phyloP scores from a whole-genome alignment of 2,888 invertebrate genomes.

The Lepidonotus clava region DNA sequence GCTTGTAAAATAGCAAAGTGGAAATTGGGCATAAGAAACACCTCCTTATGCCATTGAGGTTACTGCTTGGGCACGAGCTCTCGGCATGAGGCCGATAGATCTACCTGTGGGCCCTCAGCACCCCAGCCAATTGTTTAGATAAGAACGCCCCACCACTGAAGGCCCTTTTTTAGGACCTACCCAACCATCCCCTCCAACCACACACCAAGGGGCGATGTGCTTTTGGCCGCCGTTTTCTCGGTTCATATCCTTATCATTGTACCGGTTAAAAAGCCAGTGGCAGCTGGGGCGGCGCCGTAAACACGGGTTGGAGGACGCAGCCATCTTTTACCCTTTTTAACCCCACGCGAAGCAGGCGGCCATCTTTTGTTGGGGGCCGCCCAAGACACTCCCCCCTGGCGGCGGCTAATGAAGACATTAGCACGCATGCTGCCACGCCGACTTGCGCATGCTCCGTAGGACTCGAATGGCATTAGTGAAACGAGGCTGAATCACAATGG shows the following conservation, averaged over 20 bases:
- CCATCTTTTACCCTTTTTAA: neutral
- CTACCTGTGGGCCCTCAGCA: too few species aligned
- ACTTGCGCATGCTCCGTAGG: conserved; percentile 18
- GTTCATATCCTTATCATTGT: conserved; percentile 9
- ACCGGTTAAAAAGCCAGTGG: too few species aligned
- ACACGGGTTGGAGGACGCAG: neutral
- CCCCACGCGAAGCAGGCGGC: neutral
- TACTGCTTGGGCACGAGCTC: too few species aligned
- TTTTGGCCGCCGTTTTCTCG: conserved; percentile 5
- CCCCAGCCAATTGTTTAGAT: too few species aligned
- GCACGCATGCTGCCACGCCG: conserved; percentile 28
- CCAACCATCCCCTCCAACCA: neutral
- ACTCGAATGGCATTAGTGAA: conserved; percentile 30
- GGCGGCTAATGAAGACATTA: conserved; percentile 35
- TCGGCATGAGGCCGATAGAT: too few species aligned
- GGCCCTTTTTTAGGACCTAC: neutral
- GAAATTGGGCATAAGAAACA: too few species aligned
- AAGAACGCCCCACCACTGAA: neutral
- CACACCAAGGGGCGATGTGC: neutral
- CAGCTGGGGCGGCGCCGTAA: neutral
- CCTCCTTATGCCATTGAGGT: too few species aligned
- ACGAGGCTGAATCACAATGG: conserved; percentile 32
- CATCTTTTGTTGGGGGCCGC: neutral
- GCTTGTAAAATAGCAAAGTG: too few species aligned
- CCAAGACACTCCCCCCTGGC: neutral